Evolutionary conservation across 1,140 invertebrate species (phyloP), one percentile per base, ranked within the genome.

Genomic region (Sycophila sp.): DNA sequence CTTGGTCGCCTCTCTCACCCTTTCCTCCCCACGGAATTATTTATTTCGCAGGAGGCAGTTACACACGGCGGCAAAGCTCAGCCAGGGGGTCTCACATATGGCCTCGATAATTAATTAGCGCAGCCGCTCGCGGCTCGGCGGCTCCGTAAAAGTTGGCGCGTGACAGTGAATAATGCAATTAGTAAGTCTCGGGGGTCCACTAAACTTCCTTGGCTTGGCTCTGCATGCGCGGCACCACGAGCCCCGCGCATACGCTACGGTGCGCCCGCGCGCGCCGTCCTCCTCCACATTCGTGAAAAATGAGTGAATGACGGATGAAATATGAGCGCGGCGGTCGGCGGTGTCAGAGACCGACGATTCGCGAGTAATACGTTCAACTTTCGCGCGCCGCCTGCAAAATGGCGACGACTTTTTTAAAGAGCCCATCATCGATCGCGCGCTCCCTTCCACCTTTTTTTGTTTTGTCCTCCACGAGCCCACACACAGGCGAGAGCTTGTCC

Each of bases 111-210:
- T 75, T 77, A 77, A 77, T 74, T 75, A 75, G 73, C 63, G 72
- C 71, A 69, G 65, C 69, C n/a, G n/a, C n/a, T n/a, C n/a, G n/a
- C n/a, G 68, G 70, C 68, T 65, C 40, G 40, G 32, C 13, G 59
- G 47, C 49, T 15, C 32, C 30, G 24, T 51, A 69, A 69, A 69
- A 69, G 56, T 69, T 60, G 40, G 38, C 56, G 66, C 68, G 34
- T 75, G 76, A 75, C 76, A 74, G 74, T 75, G 76, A 75, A 77
- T 77, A 77, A 77, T 77, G 74, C 71, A 77, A 77, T 77, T 77
- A 77, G 76, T 65, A 73, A 74, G 72, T 74, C 74, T 71, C 74
- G 34, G 58, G 64, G 69, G 73, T 72, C 70, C 69, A 66, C 56
- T 71, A 69, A 77, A 75, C 65, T 75, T 73, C 67, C 70, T 72